Evolutionary conservation across 2,113 vertebrate species (phyloP), one percentile per base, ranked within the genome.

Genomic region (Salminus brasiliensis): DNA sequence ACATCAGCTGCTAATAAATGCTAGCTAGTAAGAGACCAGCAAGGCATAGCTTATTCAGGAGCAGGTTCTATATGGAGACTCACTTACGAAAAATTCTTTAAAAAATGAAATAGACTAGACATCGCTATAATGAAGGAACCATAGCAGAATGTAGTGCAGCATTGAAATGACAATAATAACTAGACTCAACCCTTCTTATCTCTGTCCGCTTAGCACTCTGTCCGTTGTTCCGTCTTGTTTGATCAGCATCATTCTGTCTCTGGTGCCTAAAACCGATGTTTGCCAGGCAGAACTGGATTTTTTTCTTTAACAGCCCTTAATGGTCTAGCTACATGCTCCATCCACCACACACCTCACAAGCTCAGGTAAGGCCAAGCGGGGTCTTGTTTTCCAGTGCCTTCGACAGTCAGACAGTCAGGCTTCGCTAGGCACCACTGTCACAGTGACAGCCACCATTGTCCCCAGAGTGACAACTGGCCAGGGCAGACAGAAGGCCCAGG

Each of bases 361-460:
- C 71, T 66, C 60, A 21, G 69, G 72, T 71, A 72, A 25, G 55
- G 36, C 67, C 60, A 18, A 67, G 60, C 13, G 2, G 12, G 29
- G 30, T 57, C 76, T 76, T 80, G 68, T 80, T 81, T 84, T 73
- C 53, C 74, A 49, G 25, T 75, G 5, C 43, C 29, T 79, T 81
- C 69, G 66, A 80, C 72, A 78, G 81, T 82, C 83, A 72, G 39
- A 76, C 72, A 67, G 78, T 72, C 81, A 81, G 72, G 83, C 77
- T 78, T 80, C 66, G 66, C 72, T 79, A 62, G 62, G 52, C 65
- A 62, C 49, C 32, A n/a, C 39, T 78, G 27, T 16, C 5, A n/a
- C 53, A 63, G 57, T 83, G 87, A 76, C 83, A 80, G 79, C 57
- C 67, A 71, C 78, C 66, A 72, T 76, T 80, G 81, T 85, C 80